Percentiles rank a stretch among this genome's conserved stretches.
These are phyloP conservation scores for Drosophila sordidula DNA, from an alignment of 2,888 invertebrate species.

Conservation along the genomic window DNA sequence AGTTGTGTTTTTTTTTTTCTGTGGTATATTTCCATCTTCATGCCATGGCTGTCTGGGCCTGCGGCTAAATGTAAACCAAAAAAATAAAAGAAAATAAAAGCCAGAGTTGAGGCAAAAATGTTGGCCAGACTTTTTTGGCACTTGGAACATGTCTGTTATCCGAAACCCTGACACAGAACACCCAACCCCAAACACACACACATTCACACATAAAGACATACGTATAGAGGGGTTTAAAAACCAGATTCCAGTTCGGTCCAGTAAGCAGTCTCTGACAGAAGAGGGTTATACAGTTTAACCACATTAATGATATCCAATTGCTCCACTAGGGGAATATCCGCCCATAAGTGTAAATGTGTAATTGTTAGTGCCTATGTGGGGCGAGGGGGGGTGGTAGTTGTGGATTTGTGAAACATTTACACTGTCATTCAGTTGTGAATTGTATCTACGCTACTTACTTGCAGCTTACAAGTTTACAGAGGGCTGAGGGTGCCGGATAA, in stretches of 20 bases:
- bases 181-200: constrained; percentile 6
- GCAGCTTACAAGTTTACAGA: constrained; percentile 17
- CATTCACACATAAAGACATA: not conserved
- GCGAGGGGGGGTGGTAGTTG: not conserved
- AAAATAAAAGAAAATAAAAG: constrained; percentile 23
- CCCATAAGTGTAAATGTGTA: constrained; percentile 54
- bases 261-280: constrained; percentile 39
- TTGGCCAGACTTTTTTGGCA: constrained; percentile 61
- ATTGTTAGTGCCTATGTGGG: constrained; percentile 46
- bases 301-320: constrained; percentile 64
- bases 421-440: constrained; percentile 45
- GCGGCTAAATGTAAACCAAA: constrained; percentile 22
- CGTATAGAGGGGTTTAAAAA: not conserved
- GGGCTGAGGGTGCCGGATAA: not conserved
- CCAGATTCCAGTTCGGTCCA: constrained; percentile 18
- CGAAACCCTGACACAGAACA: constrained; percentile 18
- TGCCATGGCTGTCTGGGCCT: constrained; percentile 21
- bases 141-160: constrained; percentile 50
- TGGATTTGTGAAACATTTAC: constrained; percentile 62
- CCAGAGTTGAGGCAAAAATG: constrained; percentile 42
- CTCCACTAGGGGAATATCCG: constrained; percentile 13
- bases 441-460: constrained; percentile 40
- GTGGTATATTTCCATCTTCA: constrained; percentile 28
- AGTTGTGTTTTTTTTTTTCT: constrained; percentile 44
- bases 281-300: constrained; percentile 64